These are phyloP conservation scores for Cyanoderma ruficeps DNA, from an alignment of 2,113 vertebrate species.

Conservation along the genomic window DNA sequence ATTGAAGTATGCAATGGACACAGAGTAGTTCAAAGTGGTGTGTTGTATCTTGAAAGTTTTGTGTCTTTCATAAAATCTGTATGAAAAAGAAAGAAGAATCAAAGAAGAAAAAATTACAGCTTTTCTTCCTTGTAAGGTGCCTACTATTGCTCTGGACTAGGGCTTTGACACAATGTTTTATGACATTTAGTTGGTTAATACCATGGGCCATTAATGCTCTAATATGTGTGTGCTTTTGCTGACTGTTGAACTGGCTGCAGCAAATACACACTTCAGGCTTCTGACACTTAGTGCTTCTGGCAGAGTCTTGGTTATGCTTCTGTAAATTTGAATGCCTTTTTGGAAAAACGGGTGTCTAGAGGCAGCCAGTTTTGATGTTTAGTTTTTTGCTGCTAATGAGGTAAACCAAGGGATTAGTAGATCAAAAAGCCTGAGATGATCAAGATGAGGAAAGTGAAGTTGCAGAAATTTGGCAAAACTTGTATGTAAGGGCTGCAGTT, in stretches of 20 bases:
- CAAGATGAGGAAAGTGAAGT: neutral
- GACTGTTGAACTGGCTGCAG: neutral
- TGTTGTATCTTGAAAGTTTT: neutral
- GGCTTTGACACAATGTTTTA: conserved; percentile 51
- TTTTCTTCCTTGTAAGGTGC: neutral
- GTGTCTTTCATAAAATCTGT: neutral
- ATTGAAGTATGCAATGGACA: neutral
- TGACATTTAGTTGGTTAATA: conserved; percentile 36
- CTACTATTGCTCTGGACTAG: neutral
- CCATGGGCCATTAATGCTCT: neutral
- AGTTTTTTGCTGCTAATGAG: neutral
- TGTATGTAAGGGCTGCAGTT: neutral
- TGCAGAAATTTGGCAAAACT: neutral
- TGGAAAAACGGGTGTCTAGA: neutral
- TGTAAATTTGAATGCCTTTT: neutral
- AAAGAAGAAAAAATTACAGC: neutral
- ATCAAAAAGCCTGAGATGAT: neutral
- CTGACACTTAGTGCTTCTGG: neutral
- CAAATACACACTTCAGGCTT: neutral
- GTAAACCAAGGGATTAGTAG: neutral
- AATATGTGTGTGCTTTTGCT: neutral
- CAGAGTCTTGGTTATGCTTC: neutral
- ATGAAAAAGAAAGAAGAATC: neutral
- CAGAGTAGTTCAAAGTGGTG: neutral
- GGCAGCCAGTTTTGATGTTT: neutral